These are phyloP conservation scores for Crypturellus undulatus DNA, from an alignment of 2,113 vertebrate genomes.

Conservation along the genomic window DNA sequence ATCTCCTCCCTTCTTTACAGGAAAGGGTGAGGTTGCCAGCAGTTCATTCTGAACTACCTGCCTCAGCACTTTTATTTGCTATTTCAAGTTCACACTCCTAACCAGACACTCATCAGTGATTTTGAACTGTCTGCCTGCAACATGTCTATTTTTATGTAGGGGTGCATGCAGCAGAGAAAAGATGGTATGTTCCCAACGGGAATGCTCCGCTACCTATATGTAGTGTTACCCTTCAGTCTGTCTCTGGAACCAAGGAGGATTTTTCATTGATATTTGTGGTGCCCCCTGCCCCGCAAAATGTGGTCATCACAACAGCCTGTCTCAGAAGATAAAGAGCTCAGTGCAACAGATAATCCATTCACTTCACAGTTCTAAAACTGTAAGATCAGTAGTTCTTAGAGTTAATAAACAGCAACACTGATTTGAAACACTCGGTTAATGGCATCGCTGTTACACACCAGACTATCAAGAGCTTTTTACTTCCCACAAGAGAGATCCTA, in stretches of 20 bases:
- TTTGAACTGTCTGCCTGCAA: conserved; percentile 29
- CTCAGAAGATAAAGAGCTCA: not conserved
- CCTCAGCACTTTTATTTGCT: conserved; percentile 33
- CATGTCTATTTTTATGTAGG: conserved; percentile 29
- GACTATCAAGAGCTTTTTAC: not conserved
- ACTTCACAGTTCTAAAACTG: not conserved
- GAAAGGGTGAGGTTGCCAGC: not conserved
- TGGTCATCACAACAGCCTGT: not conserved
- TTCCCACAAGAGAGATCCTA: conserved; percentile 15
- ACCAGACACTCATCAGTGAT: conserved; percentile 56
- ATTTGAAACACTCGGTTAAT: not conserved
- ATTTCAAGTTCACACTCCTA: conserved; percentile 47
- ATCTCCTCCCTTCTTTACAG: not conserved
- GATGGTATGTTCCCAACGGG: not conserved
- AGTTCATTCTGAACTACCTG: not conserved
- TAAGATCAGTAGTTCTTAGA: not conserved
- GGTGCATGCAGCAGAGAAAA: not conserved
- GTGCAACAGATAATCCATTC: not conserved
- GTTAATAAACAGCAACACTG: not conserved
- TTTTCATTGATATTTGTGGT: not conserved
- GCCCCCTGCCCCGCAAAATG: not conserved
- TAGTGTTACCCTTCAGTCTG: not conserved
- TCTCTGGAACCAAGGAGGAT: not conserved
- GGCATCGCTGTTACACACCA: not conserved
- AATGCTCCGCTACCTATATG: not conserved